Conservation (phyloP, 2,888 invertebrate species). For the Euphydryas editha region DNA sequence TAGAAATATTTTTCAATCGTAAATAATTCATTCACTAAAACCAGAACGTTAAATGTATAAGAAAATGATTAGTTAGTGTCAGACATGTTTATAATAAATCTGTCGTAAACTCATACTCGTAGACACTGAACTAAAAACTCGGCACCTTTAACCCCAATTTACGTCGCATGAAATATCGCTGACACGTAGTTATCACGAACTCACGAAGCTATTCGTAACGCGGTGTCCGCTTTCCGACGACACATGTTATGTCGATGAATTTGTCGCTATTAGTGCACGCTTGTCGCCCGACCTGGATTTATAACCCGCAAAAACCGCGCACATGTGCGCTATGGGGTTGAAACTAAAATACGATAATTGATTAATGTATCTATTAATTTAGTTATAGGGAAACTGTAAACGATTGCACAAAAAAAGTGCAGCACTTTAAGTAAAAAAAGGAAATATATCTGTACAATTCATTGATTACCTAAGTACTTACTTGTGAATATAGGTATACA, state of each 20-base stretch:
- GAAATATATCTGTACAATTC: too few relatives aligned
- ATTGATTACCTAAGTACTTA: too few relatives aligned
- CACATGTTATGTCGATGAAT: conserved; percentile 15
- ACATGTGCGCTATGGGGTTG: conserved; percentile 4
- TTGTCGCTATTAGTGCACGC: conserved; percentile 17
- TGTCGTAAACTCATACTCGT: background rate
- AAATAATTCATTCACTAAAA: background rate
- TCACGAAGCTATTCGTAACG: conserved; percentile 6
- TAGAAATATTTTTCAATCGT: too few relatives aligned
- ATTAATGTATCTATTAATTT: too few relatives aligned
- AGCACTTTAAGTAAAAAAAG: too few relatives aligned
- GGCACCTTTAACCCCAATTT: conserved; percentile 5
- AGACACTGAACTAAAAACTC: background rate
- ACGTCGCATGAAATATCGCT: conserved; percentile 16
- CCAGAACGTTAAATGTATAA: background rate
- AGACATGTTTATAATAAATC: background rate
- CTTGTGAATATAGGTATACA: too few relatives aligned
- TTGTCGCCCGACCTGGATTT: background rate
- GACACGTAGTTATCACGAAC: conserved; percentile 14
- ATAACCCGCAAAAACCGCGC: conserved; percentile 7
- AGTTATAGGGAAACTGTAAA: too few relatives aligned
- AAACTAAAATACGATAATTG: background rate
- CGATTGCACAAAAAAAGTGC: too few relatives aligned
- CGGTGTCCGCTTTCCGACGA: conserved; percentile 14
- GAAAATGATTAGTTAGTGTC: background rate